These are phyloP conservation scores for Acanthosoma haemorrhoidale DNA, from an alignment of 2,888 invertebrate genomes.

Conservation along the genomic window DNA sequence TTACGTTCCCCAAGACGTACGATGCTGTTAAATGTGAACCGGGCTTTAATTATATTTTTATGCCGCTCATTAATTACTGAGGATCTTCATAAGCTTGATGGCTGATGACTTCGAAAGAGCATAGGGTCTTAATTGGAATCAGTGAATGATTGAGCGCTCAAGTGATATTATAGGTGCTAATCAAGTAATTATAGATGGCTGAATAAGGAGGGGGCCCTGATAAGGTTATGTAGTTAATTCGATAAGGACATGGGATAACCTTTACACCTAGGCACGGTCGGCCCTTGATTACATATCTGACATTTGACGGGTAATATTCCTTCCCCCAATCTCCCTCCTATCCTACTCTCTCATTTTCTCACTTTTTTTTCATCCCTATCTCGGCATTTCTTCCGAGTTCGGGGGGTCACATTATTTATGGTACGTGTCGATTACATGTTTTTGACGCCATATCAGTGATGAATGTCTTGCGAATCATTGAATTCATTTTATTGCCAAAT, in stretches of 20 bases:
- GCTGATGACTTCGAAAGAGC: neutral
- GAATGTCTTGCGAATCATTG: no score
- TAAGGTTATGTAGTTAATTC: constrained; percentile 25
- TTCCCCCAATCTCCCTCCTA: no score
- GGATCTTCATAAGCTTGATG: neutral
- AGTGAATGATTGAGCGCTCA: neutral
- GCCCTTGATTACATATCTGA: constrained; percentile 37
- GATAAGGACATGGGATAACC: constrained; percentile 25
- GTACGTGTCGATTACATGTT: no score
- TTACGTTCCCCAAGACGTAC: no score
- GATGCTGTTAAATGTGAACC: no score
- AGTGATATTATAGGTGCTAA: neutral
- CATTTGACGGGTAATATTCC: constrained; percentile 32
- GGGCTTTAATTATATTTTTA: no score
- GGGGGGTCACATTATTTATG: no score
- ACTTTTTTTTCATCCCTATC: neutral
- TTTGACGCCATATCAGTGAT: no score
- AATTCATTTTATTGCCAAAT: no score
- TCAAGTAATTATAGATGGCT: constrained; percentile 6
- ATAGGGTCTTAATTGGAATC: neutral
- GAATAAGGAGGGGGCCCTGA: neutral
- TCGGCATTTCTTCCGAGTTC: no score
- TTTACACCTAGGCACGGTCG: constrained; percentile 11
- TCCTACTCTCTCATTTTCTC: constrained; percentile 2
- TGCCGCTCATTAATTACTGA: no score